Evolutionary conservation across 2,797 vertebrate genomes (phyloP).

Genomic region (Anniella stebbinsi): DNA sequence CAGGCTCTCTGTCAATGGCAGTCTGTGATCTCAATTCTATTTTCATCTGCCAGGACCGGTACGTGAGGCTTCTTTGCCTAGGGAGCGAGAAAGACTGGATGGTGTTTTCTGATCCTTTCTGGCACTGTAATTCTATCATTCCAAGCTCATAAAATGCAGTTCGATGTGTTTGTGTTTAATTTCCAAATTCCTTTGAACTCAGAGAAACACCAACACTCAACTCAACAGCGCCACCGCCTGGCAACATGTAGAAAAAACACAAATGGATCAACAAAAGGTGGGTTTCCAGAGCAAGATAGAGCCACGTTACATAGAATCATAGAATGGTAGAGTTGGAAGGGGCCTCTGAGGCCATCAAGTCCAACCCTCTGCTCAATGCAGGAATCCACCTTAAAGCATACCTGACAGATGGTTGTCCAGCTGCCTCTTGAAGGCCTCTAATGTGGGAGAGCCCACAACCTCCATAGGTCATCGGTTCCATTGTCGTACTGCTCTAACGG

Average conservation of each 20-base stretch:
- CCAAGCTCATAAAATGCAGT: not conserved
- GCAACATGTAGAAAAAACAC: constrained; percentile 11
- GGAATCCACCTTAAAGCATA: no score
- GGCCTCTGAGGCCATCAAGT: no score
- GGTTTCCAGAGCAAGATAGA: not conserved
- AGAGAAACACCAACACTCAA: constrained; percentile 25
- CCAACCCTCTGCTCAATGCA: no score
- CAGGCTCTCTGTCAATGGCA: no score
- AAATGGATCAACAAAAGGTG: not conserved
- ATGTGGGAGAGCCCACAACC: no score
- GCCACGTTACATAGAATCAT: no score
- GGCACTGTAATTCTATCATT: not conserved
- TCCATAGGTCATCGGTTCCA: no score
- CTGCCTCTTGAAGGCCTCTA: no score
- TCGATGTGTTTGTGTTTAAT: not conserved
- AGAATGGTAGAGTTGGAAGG: no score
- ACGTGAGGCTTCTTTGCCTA: not conserved
- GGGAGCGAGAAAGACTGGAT: not conserved
- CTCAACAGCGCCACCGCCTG: constrained; percentile 61
- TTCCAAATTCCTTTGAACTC: not conserved
- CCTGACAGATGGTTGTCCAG: no score
- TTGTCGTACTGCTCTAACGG: no score
- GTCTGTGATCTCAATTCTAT: not conserved
- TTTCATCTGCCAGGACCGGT: not conserved
- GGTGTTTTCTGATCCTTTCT: not conserved